Evolutionary conservation across 2,113 vertebrate species (phyloP).

Genomic region (Mustelus asterias): DNA sequence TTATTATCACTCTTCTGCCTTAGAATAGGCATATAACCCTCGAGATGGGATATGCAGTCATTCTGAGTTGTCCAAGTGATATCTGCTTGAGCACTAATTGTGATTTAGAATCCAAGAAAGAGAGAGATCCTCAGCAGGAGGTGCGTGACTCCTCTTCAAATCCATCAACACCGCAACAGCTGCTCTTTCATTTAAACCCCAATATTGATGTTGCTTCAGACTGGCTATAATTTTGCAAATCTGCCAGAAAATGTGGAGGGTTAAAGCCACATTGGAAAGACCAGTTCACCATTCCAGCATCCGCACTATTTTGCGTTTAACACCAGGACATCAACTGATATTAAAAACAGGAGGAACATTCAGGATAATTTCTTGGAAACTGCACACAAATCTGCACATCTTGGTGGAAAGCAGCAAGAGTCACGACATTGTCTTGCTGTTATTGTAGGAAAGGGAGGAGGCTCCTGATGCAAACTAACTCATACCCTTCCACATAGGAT

Average conservation of each 20-base stretch:
- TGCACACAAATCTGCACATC: background rate
- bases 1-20: background rate
- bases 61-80: background rate
- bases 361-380: background rate
- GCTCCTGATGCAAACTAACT: background rate
- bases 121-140: background rate
- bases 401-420: background rate
- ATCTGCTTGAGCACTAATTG: background rate
- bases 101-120: background rate
- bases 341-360: background rate
- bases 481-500: background rate
- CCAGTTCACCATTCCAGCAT: background rate
- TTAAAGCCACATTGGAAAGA: background rate
- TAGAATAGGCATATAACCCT: background rate
- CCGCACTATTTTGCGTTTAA: no score
- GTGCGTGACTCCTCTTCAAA: background rate
- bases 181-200: background rate
- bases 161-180: background rate
- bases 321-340: background rate
- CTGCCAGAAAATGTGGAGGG: background rate
- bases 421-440: background rate
- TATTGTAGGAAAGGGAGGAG: background rate
- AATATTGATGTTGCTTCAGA: background rate
- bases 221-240: background rate
- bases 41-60: background rate